Base-by-base conservation (phyloP, 2,888 invertebrate genomes). In the Lysandra coridon region DNA sequence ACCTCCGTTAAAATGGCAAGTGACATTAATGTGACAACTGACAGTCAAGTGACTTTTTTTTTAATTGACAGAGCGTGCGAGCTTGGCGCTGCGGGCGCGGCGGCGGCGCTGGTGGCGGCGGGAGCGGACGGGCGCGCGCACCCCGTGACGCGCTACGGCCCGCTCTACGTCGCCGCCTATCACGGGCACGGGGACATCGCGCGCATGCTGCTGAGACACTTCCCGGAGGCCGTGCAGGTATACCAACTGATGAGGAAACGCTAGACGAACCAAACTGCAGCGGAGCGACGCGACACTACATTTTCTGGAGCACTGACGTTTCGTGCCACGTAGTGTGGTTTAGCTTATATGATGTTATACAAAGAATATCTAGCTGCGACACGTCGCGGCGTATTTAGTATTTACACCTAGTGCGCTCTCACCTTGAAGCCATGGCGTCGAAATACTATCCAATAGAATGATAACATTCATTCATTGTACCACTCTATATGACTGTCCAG, bases 111-210 rank as follows among this genome's bases (percentile, higher is more conserved):
- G 53, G 90, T 99, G 74, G 97, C 97, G 30, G 95, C 97, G 80
- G 98, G 98, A 1, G 98, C 98, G 0, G 98, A 99, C 92, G 98
- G 98, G 0, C 96, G 98, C 79, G 97, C 97, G 57, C 98, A 99
- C 91, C 97, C 98, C 0, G 97, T 98, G 49, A 99, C 99, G 2
- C 97, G 97, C 86, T 98, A 99, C 90, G 98, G 98, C 0, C 98
- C 99, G 0, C 95, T 99, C 0, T 99, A 99, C 91, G 97, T 98
- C 79, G 98, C 99, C 4, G 97, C 97, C 82, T 98, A 98, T 86
- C 97, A 97, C 87, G 98, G 98, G 0, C 97, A 98, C 87, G 92
- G 95, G 82, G 97, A 97, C 75, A 97, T 98, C 80, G 97, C 97
- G 0, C 96, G 96, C 84, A 88, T 97, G 82, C 91, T 99, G 84